Percentiles rank a stretch among this genome's conserved stretches.
Conservation (phyloP, 2,888 invertebrate genomes). For the Tachina fera region DNA sequence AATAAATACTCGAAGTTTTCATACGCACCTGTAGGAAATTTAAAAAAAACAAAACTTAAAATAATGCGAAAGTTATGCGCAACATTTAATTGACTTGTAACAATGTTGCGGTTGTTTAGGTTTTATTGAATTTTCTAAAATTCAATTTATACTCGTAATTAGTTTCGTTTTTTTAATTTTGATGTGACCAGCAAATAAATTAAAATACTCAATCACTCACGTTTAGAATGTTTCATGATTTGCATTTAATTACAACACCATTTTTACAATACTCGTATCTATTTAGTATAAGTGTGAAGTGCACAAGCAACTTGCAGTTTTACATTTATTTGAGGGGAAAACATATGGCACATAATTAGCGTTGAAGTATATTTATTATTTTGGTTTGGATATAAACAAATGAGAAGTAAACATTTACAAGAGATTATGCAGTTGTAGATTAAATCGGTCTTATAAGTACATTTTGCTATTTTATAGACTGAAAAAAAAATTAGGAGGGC, state of each 20-base stretch:
- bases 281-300: neutral
- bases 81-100: constrained; percentile 67
- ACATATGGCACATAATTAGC: neutral
- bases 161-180: neutral
- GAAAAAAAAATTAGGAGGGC: neutral
- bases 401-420: neutral
- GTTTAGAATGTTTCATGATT: constrained; percentile 31
- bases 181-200: constrained; percentile 25
- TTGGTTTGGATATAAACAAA: neutral
- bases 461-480: neutral
- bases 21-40: neutral
- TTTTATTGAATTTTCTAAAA: constrained; percentile 51
- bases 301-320: neutral
- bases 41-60: constrained; percentile 8
- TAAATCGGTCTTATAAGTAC: neutral
- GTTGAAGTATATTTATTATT: neutral
- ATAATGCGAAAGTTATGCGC: constrained; percentile 56
- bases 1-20: neutral
- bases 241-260: constrained; percentile 44
- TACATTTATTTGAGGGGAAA: constrained; percentile 3
- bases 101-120: constrained; percentile 57
- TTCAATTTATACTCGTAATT: constrained; percentile 58
- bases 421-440: neutral
- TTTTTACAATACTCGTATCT: neutral
- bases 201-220: constrained; percentile 2